Evolutionary conservation across 30 jellyfish, hydroid and myxozoan species (phyloP), one percentile per base, ranked within the genome.

Genomic region (Hydractinia echinata): DNA sequence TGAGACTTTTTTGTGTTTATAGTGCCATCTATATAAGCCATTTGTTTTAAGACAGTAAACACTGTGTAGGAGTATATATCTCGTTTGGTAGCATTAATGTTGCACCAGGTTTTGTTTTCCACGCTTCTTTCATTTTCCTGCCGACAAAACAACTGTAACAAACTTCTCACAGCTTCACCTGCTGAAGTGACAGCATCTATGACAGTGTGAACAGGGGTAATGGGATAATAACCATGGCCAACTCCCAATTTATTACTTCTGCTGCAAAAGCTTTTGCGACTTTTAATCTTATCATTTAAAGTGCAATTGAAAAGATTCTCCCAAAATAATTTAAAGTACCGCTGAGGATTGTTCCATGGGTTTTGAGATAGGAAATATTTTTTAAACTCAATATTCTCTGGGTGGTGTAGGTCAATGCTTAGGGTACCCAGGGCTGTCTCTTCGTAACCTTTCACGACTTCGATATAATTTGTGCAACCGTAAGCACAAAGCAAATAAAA

Each of bases 211-310:
- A 93, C 90, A 4, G 99, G 95, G 77, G 96, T 93, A 49, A 76
- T 68, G 19, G 95, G 87, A 66, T 88, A 93, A 64, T 83, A 93
- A 49, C 99, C 99, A 50, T 51, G 50, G 51, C 96, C 96, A 19
- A 79, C 85, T 16, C 61, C 30, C 66, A 93, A 76, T 72, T 76
- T 81, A 39, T 85, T 96, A 10, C 64, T 60, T 21, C 86, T 88
- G 10, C 87, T 89, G 86, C 96, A 89, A 4, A 49, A 52, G n/a
- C 21, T 44, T 18, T 53, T 15, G 10, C 52, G 8, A 6, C n/a
- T 58, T 19, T 20, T 9, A 20, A 58, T 7, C 4, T 44, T 8
- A 7, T 9, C 4, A 15, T 7, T 6, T 18, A 72, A 10, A 5
- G 81, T 18, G 61, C 81, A 72, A 14, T 72, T 72, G 64, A 72